Conservation (phyloP, 2,888 invertebrate genomes). For the Meteorus cinctellus region DNA sequence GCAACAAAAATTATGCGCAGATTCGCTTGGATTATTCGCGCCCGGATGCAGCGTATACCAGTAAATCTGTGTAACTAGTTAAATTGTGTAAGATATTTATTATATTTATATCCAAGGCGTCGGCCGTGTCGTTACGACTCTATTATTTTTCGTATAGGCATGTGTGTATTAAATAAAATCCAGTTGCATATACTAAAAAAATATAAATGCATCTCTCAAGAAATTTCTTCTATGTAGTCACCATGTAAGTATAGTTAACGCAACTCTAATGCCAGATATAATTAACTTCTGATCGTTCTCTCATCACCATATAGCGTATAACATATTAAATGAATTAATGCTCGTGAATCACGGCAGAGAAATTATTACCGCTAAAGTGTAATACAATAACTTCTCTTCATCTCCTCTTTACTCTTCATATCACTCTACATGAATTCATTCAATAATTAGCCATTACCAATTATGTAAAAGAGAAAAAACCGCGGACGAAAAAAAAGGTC, state of each 20-base stretch:
- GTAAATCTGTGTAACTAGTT: background rate
- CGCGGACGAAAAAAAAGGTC: background rate
- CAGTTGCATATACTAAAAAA: background rate
- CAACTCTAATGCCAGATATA: background rate
- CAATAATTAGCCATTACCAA: background rate
- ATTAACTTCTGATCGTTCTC: background rate
- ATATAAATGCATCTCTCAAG: background rate
- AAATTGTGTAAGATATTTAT: background rate
- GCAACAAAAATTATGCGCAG: background rate
- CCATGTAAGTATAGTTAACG: background rate
- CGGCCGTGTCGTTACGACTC: conserved; percentile 8
- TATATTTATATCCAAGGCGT: conserved; percentile 6
- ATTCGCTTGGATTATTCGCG: conserved; percentile 3
- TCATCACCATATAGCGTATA: background rate
- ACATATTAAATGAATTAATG: conserved; percentile 6
- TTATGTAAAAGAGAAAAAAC: background rate
- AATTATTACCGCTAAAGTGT: background rate
- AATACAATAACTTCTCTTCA: background rate
- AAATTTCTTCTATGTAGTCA: background rate
- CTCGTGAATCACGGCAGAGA: conserved; percentile 14
- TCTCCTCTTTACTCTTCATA: background rate
- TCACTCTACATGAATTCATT: too few relatives aligned
- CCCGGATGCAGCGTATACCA: background rate
- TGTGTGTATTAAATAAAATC: background rate
- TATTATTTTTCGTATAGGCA: background rate